Conservation (phyloP, 2,113 vertebrate genomes). For the Charina bottae region DNA sequence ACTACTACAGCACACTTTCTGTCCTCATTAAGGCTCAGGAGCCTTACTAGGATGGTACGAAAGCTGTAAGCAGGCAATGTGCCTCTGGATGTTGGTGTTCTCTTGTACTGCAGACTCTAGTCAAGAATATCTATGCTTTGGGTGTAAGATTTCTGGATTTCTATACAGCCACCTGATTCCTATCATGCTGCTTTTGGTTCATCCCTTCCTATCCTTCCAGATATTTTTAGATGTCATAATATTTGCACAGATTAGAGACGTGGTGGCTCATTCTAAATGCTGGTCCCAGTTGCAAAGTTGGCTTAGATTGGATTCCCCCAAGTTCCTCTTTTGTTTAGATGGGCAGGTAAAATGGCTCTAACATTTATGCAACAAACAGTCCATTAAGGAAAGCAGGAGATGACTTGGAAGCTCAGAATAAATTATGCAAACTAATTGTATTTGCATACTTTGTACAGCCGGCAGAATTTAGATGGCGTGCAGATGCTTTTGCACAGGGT, state of each 20-base stretch:
- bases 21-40: neutral
- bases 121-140: neutral
- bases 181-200: neutral
- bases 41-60: neutral
- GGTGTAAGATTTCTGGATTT: neutral
- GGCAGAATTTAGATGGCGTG: neutral
- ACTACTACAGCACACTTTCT: neutral
- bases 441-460: neutral
- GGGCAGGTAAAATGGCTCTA: neutral
- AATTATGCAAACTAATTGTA: neutral
- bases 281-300: neutral
- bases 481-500: neutral
- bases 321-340: neutral
- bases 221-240: neutral
- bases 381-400: slow-evolving; percentile 3
- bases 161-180: neutral
- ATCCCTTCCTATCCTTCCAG: too few relatives aligned
- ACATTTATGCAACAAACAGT: neutral
- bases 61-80: neutral
- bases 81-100: neutral
- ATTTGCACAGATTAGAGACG: neutral
- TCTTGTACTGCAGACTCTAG: neutral
- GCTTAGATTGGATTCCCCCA: neutral
- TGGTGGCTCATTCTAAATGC: neutral
- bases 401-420: neutral